Base-by-base conservation (phyloP, 2,113 vertebrate genomes). In the Hippocampus guttulatus region DNA sequence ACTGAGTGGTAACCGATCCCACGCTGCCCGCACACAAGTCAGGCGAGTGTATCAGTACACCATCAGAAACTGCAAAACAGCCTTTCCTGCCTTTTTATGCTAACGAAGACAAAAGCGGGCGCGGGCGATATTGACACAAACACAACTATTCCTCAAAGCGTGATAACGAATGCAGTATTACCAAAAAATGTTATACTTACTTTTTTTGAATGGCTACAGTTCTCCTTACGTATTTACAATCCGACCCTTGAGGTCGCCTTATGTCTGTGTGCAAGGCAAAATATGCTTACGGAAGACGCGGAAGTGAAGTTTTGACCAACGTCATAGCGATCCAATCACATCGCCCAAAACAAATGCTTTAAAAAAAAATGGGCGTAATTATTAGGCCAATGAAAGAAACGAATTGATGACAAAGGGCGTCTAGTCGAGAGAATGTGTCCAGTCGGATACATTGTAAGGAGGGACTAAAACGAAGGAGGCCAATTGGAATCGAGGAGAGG, bases 241-340 rank as follows among this genome's bases (percentile, higher is more conserved):
- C 5, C 38, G 33, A 11, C 23, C 12, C 52, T 45, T 16, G 11
- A 23, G 55, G 21, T 5, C 0, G 1, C 3, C 2, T 0, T 27
- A 6, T 0, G 25, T 27, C 25, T 27, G 38, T 7, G 0, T n/a
- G 51, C 10, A 47, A 16, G 47, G 27, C 9, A 57, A 45, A 8
- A 5, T 12, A 43, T 86, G 81, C 88, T 57, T 11, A 30, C 33
- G 23, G 54, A 52, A 82, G 8, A 38, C 70, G 81, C 88, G 90
- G 92, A 92, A 92, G 82, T 67, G 15, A 0, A 64, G 1, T 1
- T 10, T 52, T 73, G 64, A 84, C 11, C 10, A 78, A 75, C 33
- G 7, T 18, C 58, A 12, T 14, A 1, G 0, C 0, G 0, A 27
- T 43, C 85, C 85, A 89, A 89, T 21, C 75, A 78, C 5, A 67